Evolutionary conservation across 1,140 invertebrate species (phyloP), one percentile per base, ranked within the genome.

Genomic region (Listronotus oregonensis): DNA sequence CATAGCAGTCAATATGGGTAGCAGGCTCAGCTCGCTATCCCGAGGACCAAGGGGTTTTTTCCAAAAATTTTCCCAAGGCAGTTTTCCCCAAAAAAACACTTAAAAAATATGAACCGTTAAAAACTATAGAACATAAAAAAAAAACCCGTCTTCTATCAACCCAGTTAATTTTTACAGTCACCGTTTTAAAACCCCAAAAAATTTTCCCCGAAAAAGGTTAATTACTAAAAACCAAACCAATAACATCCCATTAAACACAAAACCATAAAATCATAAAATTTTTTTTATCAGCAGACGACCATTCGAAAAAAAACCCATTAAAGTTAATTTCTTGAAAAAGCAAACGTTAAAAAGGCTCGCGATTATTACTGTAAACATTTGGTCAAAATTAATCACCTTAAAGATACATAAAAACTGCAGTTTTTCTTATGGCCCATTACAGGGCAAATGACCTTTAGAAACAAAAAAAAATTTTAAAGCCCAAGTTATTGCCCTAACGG

Each of bases 311-410:
- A 64, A 64, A 49, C 43, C 62, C 62, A 64, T 64, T 64, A 64
- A 64, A 64, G 62, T 64, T 64, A 64, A 64, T 64, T 64, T 57
- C 62, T 64, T 64, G 62, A 56, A 64, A 64, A 64, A 64, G 62
- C 62, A 64, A 64, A 64, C 62, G 62, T 57, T 64, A 64, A 64
- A 64, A 64, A 55, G 21, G 42, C 49, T 63, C 52, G 62, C 51
- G 62, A 64, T 64, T 64, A 54, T 64, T 64, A 64, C 52, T 64
- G 52, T 55, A 64, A 64, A 52, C 62, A 50, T 64, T 64, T 54
- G 62, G 62, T 64, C 62, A 56, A 64, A 64, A 64, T 64, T 55
- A 64, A 64, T 64, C 62, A 64, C 62, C 62, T 64, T 49, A 47
- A 64, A 64, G 47, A 64, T 52, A 64, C 62, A 64, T 64, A 64